Evolutionary conservation across 2,888 invertebrate genomes (phyloP).

Genomic region (Amiota communis): DNA sequence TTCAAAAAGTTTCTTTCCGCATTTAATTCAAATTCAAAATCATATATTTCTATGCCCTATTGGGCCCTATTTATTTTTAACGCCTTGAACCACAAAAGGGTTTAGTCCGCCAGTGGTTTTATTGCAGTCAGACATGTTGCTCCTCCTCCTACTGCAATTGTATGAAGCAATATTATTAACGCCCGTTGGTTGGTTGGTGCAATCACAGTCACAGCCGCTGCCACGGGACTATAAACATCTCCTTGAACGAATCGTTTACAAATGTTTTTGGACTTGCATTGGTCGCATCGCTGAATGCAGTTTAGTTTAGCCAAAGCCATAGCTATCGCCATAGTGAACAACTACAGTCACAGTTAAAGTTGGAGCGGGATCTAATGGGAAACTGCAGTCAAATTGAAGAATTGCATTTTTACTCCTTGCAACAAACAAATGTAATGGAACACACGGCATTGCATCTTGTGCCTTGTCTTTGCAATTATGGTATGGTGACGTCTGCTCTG

Average conservation of each 20-base stretch:
- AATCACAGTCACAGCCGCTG: conserved; percentile 19
- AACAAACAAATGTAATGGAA: conserved; percentile 3
- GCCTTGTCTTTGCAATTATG: not conserved
- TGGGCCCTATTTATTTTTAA: no score
- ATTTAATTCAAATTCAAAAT: not conserved
- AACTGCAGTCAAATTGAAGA: not conserved
- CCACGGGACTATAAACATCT: conserved; percentile 15
- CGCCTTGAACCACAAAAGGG: not conserved
- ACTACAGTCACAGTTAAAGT: no score
- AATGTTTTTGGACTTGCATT: no score
- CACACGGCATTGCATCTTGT: not conserved
- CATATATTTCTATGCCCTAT: not conserved
- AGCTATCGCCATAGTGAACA: no score
- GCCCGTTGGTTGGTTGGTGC: conserved; percentile 58
- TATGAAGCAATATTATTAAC: conserved; percentile 60
- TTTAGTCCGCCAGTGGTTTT: not conserved
- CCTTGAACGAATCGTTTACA: no score
- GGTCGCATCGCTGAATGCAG: no score
- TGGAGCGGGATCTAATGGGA: no score
- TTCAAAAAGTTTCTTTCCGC: no score
- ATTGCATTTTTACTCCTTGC: not conserved
- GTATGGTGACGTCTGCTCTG: no score
- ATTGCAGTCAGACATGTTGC: conserved; percentile 13
- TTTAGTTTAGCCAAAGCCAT: no score
- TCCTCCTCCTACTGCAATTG: conserved; percentile 48